Evolutionary conservation across 2,113 vertebrate species (phyloP).

Genomic region (Sphyrna mokarran): DNA sequence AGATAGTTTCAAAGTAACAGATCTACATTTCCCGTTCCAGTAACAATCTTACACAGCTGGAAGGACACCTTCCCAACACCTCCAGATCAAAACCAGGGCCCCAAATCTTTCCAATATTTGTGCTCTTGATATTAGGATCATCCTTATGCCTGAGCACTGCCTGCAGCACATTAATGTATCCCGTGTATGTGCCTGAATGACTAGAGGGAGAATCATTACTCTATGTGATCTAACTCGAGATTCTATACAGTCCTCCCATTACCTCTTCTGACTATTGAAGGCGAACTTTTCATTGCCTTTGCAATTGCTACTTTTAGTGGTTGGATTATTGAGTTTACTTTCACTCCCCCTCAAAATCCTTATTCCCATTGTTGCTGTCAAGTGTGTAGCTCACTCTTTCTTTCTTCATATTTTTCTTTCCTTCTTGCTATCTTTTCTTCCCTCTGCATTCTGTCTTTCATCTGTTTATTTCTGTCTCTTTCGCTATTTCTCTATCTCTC

Average conservation of each 20-base stretch:
- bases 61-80: not conserved
- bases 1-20: not conserved
- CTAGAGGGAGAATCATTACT: not conserved
- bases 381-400: not conserved
- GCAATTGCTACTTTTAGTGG: not conserved
- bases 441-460: no score
- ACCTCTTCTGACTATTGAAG: not conserved
- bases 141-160: not conserved
- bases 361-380: not conserved
- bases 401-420: not conserved
- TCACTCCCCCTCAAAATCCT: no score
- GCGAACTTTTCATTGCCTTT: not conserved
- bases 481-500: no score
- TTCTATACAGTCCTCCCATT: not conserved
- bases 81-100: not conserved
- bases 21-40: not conserved
- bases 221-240: not conserved
- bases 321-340: not conserved
- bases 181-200: not conserved
- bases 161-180: not conserved
- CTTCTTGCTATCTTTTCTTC: not conserved
- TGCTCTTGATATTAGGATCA: no score
- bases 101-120: not conserved
- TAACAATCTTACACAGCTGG: not conserved
- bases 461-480: no score